phyloP scores from a whole-genome alignment of 2,888 invertebrate genomes.

The Tetheella fluctuosa region DNA sequence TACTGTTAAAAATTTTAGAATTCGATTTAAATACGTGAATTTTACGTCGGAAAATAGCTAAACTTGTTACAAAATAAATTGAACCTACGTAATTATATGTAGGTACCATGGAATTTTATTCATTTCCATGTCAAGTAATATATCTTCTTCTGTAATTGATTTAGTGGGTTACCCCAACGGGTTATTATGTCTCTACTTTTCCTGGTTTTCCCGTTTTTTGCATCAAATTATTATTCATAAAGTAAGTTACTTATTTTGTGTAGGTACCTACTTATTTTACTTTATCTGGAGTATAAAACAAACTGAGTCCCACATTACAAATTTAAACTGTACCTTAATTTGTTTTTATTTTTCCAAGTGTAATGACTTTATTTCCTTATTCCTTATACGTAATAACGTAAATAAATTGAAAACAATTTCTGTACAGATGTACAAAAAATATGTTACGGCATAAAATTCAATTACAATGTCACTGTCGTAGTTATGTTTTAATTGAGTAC shows the following conservation, averaged over 20 bases:
- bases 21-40: not conserved
- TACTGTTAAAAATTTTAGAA: not conserved
- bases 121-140: no score
- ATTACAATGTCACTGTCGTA: not conserved
- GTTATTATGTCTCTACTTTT: not conserved
- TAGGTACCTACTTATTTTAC: constrained; percentile 27
- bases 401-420: no score
- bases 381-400: no score
- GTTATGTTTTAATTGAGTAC: constrained; percentile 28
- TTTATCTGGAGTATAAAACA: constrained; percentile 24
- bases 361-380: constrained; percentile 7
- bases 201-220: not conserved
- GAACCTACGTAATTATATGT: not conserved
- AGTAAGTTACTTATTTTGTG: not conserved
- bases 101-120: no score
- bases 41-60: not conserved
- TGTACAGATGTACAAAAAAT: no score
- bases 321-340: constrained; percentile 10
- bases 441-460: not conserved
- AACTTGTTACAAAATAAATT: not conserved
- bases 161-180: not conserved
- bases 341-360: constrained; percentile 1
- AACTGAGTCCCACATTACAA: constrained; percentile 23
- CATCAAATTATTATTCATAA: not conserved
- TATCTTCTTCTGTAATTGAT: no score